These are phyloP conservation scores for Peromyscus maniculatus DNA, from an alignment of 2,113 vertebrate genomes.

Conservation along the genomic window DNA sequence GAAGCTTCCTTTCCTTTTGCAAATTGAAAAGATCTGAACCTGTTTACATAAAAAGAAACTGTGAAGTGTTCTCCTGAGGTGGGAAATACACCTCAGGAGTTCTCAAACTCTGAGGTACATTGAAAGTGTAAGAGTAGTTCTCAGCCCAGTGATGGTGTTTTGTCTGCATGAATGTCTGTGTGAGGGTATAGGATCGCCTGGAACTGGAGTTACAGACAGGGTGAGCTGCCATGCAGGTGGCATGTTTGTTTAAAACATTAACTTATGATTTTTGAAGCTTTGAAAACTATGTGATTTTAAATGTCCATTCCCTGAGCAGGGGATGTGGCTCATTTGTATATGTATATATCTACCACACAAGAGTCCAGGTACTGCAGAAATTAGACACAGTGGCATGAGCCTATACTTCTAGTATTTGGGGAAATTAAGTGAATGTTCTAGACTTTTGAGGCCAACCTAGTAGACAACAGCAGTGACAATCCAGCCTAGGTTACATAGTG, in stretches of 20 bases:
- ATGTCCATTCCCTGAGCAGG: background rate
- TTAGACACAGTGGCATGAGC: background rate
- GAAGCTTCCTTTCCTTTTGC: background rate
- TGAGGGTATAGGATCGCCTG: background rate
- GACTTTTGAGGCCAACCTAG: background rate
- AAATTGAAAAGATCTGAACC: background rate
- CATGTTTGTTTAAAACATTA: background rate
- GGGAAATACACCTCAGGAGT: background rate
- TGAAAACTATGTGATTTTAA: background rate
- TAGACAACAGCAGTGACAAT: background rate
- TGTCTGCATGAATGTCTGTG: background rate
- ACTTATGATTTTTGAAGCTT: slow-evolving; percentile 24
- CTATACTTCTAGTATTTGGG: background rate
- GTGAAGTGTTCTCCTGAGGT: too few species aligned
- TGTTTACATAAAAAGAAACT: background rate
- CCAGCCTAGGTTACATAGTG: background rate
- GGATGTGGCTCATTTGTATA: background rate
- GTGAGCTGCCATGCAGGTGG: background rate
- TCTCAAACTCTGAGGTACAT: background rate
- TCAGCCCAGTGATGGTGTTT: background rate
- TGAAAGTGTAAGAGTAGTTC: background rate
- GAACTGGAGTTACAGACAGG: background rate
- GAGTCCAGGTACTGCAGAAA: background rate
- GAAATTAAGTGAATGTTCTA: background rate
- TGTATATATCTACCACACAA: background rate